These are phyloP conservation scores for Poecile atricapillus DNA, from an alignment of 2,113 vertebrate genomes.

Conservation along the genomic window DNA sequence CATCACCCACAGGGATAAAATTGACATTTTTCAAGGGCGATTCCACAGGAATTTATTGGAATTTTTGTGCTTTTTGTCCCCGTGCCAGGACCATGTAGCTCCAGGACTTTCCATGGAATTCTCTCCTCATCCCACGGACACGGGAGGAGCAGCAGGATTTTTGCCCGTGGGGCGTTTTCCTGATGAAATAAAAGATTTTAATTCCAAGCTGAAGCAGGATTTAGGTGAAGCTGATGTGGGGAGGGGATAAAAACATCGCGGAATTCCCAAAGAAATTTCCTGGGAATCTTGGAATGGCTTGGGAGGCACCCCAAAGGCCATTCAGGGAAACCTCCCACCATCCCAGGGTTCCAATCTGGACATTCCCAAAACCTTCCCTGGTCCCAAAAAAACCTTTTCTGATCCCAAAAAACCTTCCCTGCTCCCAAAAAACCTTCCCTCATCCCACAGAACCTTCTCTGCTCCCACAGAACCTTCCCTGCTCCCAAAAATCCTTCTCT, in stretches of 20 bases:
- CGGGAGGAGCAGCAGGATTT: too few relatives aligned
- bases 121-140: neutral
- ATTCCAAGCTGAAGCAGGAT: too few relatives aligned
- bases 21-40: neutral
- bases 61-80: neutral
- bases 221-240: neutral
- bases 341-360: too few relatives aligned
- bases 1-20: neutral
- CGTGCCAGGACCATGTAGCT: neutral
- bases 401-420: too few relatives aligned
- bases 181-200: neutral
- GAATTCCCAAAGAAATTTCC: neutral
- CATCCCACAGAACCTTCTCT: too few relatives aligned
- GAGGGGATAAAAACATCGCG: fast-evolving
- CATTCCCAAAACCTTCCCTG: too few relatives aligned
- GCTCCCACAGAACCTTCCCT: too few relatives aligned
- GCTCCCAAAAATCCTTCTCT: too few relatives aligned
- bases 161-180: neutral
- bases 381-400: too few relatives aligned
- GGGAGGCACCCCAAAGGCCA: neutral
- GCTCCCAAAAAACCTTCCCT: too few relatives aligned
- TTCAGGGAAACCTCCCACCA: neutral
- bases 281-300: neutral
- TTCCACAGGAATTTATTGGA: neutral
- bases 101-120: neutral